Evolutionary conservation across 2,113 vertebrate species (phyloP), one percentile per base, ranked within the genome.

Genomic region (Ardeotis arabs): DNA sequence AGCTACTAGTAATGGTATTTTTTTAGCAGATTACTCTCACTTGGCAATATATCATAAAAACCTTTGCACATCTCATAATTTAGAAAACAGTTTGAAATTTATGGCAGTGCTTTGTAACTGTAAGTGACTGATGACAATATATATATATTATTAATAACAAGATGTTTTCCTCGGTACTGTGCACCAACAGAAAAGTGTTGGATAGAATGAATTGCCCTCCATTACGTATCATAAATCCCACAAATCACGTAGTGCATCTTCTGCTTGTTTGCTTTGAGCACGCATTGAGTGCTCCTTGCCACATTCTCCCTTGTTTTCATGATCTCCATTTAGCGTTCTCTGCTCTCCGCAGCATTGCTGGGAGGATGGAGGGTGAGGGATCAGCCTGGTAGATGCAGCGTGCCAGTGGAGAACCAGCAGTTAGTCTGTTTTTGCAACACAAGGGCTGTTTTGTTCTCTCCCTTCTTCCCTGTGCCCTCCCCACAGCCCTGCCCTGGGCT

Each of bases 11-110:
- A 47, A 49, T 45, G 49, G 41, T 28, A 10, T 27, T 76, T 90
- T 87, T 88, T 85, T 28, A 90, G 59, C 47, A 63, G 75, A 47
- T 44, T 44, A 17, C 63, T 91, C 81, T 79, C 84, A n/a, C 37
- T 15, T 1, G 0, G 7, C 47, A 9, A 16, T 83, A 7, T 5
- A 85, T 82, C 84, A 79, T 2, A 1, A 35, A 67, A 77, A 50
- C 53, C 50, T 79, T 83, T 4, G 2, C 49, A 25, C 37, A 31
- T 52, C 67, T 24, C 45, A 1, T 47, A 14, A 73, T 83, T 91
- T 77, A 81, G 79, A 90, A 83, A 69, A 69, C 80, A 93, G 49
- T 50, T 89, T 64, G 70, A 78, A 89, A 87, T 79, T 82, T 39
- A 64, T 22, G 5, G 59, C 62, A 29, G 7, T 59, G 68, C 44